These are phyloP conservation scores for Harpagifer antarcticus DNA, from an alignment of 2,797 vertebrate genomes.

Conservation along the genomic window DNA sequence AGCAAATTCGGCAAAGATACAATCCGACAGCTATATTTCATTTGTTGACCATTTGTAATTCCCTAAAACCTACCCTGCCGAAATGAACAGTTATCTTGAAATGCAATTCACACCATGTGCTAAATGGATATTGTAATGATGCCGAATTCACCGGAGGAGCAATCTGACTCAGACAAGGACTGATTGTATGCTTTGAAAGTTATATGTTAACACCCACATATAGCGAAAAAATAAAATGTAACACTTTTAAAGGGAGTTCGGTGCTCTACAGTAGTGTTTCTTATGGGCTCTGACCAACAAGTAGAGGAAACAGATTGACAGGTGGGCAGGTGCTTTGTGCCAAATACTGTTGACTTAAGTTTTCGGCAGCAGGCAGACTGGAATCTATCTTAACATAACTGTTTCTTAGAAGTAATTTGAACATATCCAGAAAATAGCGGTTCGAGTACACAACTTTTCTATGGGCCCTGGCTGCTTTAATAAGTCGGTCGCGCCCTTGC, in stretches of 20 bases:
- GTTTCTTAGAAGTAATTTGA: not conserved
- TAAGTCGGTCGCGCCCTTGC: constrained; percentile 32
- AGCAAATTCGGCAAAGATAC: not conserved
- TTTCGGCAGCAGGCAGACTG: not conserved
- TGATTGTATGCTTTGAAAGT: not conserved
- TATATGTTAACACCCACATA: too few relatives aligned
- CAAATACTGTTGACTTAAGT: not conserved
- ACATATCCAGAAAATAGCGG: not conserved
- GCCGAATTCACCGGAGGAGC: constrained; percentile 3
- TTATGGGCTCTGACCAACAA: not conserved
- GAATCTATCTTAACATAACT: not conserved
- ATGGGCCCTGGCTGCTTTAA: not conserved
- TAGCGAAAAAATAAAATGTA: not conserved
- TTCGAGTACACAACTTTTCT: not conserved
- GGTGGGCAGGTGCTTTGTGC: constrained; percentile 65
- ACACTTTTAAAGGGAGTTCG: not conserved
- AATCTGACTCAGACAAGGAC: not conserved
- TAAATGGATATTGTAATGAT: not conserved
- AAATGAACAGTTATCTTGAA: not conserved
- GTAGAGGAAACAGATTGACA: constrained; percentile 48
- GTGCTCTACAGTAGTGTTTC: not conserved
- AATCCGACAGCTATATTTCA: not conserved
- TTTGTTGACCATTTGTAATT: not conserved
- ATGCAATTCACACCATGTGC: not conserved
- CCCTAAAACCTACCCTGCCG: not conserved